These are phyloP conservation scores for Exephanes ischioxanthus DNA, from an alignment of 2,888 invertebrate genomes.

Conservation along the genomic window DNA sequence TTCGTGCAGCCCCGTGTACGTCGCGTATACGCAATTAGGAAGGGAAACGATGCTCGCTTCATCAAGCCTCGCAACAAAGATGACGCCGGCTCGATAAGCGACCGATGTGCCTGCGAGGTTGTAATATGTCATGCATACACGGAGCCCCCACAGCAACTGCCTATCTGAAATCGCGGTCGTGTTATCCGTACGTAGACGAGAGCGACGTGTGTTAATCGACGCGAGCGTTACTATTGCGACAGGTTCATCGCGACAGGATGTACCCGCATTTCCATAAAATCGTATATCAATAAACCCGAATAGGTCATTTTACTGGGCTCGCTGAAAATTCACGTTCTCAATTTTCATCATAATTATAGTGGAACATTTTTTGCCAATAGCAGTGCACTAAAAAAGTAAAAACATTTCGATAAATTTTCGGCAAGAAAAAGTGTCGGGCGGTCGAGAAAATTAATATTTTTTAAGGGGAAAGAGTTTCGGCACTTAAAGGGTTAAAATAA, in stretches of 20 bases:
- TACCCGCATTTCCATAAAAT: conserved; percentile 11
- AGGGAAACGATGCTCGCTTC: conserved; percentile 32
- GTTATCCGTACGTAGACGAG: conserved; percentile 47
- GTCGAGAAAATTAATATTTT: background rate
- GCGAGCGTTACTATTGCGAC: conserved; percentile 35
- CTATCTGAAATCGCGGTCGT: conserved; percentile 42
- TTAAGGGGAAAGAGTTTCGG: background rate
- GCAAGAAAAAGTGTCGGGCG: background rate
- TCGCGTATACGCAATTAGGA: conserved; percentile 45
- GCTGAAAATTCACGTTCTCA: background rate
- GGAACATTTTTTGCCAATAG: background rate
- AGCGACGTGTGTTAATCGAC: conserved; percentile 51
- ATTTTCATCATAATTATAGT: background rate
- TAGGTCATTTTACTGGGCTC: background rate
- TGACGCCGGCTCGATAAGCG: conserved; percentile 58
- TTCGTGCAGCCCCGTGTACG: background rate
- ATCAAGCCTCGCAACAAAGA: conserved; percentile 46
- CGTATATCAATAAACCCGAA: conserved; percentile 6
- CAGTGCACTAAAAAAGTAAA: background rate
- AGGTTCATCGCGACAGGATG: conserved; percentile 17
- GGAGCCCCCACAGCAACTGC: background rate
- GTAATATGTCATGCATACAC: background rate
- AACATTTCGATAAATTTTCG: background rate
- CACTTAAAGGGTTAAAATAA: background rate
- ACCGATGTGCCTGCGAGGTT: background rate